Percentiles rank a stretch among this genome's conserved stretches.
These are phyloP conservation scores for Aphidoletes aphidimyza DNA, from an alignment of 2,888 invertebrate genomes.

Conservation along the genomic window DNA sequence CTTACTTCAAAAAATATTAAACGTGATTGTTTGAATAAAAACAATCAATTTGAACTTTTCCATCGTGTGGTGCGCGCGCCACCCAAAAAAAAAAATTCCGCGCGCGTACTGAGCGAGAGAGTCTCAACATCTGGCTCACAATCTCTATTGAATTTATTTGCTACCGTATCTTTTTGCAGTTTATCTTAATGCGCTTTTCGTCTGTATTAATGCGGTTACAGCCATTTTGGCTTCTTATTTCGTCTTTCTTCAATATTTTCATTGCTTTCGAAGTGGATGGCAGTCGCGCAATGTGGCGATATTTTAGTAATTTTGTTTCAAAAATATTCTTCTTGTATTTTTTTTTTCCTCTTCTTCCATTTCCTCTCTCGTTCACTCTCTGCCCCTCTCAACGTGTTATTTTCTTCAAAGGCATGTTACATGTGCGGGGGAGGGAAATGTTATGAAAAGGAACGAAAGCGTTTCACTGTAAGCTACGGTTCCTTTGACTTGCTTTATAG, in stretches of 20 bases:
- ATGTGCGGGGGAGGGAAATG: slow-evolving; percentile 5
- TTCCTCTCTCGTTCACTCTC: neutral
- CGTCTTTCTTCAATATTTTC: neutral
- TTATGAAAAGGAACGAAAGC: too few relatives aligned
- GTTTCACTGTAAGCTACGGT: slow-evolving; percentile 4
- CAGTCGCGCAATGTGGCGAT: neutral
- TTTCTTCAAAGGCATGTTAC: slow-evolving; percentile 44
- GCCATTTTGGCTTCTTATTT: neutral
- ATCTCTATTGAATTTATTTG: neutral
- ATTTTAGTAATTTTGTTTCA: slow-evolving; percentile 6
- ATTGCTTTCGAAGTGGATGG: too few relatives aligned
- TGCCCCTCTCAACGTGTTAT: neutral
- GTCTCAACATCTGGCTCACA: neutral
- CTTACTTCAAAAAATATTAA: slow-evolving; percentile 31
- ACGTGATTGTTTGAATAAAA: slow-evolving; percentile 43
- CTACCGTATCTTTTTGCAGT: neutral
- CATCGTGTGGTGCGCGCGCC: too few relatives aligned
- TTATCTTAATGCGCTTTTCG: slow-evolving; percentile 22
- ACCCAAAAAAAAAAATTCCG: too few relatives aligned
- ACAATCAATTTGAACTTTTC: slow-evolving; percentile 36
- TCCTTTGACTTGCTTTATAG: slow-evolving; percentile 38
- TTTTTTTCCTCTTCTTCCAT: neutral
- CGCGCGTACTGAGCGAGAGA: too few relatives aligned
- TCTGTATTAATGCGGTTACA: slow-evolving; percentile 12
- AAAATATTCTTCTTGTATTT: neutral